Conservation (phyloP, 2,888 invertebrate genomes). For the Lapara coniferarum region DNA sequence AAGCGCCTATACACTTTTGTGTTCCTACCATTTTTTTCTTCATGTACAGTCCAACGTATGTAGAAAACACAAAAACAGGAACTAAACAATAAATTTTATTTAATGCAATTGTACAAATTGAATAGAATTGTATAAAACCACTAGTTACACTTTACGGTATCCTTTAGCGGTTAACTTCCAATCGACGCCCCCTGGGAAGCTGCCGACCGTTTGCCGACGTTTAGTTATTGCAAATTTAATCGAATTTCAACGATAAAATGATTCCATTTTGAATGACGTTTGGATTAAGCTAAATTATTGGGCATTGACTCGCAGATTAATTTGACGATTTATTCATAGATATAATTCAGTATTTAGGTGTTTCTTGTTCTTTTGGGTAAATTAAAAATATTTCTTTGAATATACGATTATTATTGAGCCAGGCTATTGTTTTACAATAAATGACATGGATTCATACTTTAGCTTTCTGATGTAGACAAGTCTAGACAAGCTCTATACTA, state of each 20-base stretch:
- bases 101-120: background rate
- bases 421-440: no score
- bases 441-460: no score
- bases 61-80: background rate
- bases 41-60: no score
- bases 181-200: conserved; percentile 15
- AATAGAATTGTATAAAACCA: conserved; percentile 7
- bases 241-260: conserved; percentile 15
- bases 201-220: conserved; percentile 17
- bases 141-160: conserved; percentile 8
- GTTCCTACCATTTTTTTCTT: no score
- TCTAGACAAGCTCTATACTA: no score
- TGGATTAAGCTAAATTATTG: conserved; percentile 7
- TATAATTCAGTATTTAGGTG: background rate
- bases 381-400: no score
- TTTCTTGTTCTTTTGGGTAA: background rate
- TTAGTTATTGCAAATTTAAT: conserved; percentile 25
- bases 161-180: conserved; percentile 23
- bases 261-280: conserved; percentile 10
- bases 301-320: conserved; percentile 6
- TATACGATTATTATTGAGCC: no score
- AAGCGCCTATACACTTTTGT: no score
- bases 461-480: no score
- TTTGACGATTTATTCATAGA: background rate
- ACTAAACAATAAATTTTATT: background rate